phyloP scores from a whole-genome alignment of 2,797 vertebrate genomes.

The Danionella dracula region DNA sequence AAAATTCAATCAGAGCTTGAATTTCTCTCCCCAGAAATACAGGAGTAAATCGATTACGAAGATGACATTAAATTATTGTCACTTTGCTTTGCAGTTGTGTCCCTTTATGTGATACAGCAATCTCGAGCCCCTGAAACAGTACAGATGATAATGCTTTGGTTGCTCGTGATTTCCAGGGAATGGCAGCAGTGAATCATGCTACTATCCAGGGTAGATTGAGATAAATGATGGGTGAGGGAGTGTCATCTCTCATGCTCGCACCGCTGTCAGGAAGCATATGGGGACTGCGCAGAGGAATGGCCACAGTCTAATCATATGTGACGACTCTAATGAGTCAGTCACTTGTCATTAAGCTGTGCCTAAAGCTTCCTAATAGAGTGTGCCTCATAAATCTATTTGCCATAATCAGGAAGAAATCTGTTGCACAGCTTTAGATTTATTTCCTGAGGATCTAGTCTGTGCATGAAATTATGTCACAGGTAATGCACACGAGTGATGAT shows the following conservation, averaged over 20 bases:
- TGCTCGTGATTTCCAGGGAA: constrained; percentile 11
- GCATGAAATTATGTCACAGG: constrained; percentile 26
- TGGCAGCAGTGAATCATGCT: background rate
- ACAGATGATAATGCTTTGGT: constrained; percentile 2
- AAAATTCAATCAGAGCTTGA: no score
- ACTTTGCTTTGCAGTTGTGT: background rate
- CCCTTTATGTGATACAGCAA: background rate
- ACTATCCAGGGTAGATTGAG: constrained; percentile 20
- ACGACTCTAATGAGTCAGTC: constrained; percentile 47
- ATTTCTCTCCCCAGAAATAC: no score
- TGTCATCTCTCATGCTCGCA: constrained; percentile 31
- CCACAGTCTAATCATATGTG: constrained; percentile 44
- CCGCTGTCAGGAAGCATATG: constrained; percentile 33
- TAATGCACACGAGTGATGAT: constrained; percentile 14
- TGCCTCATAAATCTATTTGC: constrained; percentile 38
- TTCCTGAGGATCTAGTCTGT: constrained; percentile 3
- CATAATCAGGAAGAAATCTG: constrained; percentile 34
- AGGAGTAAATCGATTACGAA: no score
- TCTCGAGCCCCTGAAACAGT: constrained; percentile 2
- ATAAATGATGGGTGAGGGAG: constrained; percentile 22
- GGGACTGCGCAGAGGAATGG: constrained; percentile 22
- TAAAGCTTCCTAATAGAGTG: constrained; percentile 32
- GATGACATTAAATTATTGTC: background rate
- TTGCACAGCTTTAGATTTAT: constrained; percentile 29
- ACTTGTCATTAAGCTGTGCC: constrained; percentile 41